Evolutionary conservation across 2,888 invertebrate genomes (phyloP), one percentile per base, ranked within the genome.

Genomic region (Orchestes rusci): DNA sequence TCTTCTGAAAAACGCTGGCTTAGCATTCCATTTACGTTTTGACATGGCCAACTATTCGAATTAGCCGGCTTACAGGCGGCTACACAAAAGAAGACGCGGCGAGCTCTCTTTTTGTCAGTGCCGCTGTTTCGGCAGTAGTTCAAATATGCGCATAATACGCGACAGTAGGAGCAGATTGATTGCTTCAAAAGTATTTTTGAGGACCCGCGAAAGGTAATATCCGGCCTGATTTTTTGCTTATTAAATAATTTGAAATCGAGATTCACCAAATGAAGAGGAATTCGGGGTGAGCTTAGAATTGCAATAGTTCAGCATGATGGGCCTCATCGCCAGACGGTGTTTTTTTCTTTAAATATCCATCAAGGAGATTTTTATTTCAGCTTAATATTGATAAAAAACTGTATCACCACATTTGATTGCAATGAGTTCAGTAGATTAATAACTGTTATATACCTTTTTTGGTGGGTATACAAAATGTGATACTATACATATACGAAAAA

Each of bases 21-120:
- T n/a, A 41, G 45, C 40, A 49, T 49, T 57, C 62, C 62, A 62
- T 62, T 62, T 61, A 59, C 59, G 59, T 61, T 59, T 59, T 56
- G 49, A 44, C 56, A 55, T 52, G 58, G 59, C 58, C 59, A 60
- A 61, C 61, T 59, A 62, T 62, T 59, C 56, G 64, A 63, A 63
- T 63, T 64, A 64, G 61, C 57, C 57, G 56, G 59, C 54, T 59
- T 56, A 56, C 54, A 55, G 60, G 61, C 62, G 63, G 62, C 62
- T 57, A 56, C 56, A 63, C 63, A 62, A 64, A 63, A 62, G 64
- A 59, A 59, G 56, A 49, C 52, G 61, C 63, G 62, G 62, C 37
- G 37, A 31, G 54, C 48, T 53, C 50, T 53, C 60, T 63, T 64
- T 64, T 64, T 64, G 62, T 61, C 59, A 59, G 59, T 10, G n/a